Conservation (phyloP, 2,888 invertebrate genomes). For the Pristionchus exspectatus region DNA sequence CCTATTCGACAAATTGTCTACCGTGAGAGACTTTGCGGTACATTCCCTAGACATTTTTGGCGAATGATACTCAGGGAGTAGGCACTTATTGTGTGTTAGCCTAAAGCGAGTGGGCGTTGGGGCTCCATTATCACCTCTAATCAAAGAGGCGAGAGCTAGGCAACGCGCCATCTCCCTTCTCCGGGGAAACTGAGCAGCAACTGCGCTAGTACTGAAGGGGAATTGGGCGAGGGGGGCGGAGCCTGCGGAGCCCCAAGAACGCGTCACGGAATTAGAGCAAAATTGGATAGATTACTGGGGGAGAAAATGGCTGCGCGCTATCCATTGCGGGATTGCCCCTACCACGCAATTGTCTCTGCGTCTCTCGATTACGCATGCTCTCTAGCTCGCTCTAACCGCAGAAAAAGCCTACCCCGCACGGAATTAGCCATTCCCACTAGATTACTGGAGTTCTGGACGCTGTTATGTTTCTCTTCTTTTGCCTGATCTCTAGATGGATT, state of each 20-base stretch:
- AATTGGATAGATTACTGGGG: background rate
- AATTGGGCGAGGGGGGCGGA: background rate
- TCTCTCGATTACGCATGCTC: background rate
- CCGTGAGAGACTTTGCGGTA: too few relatives aligned
- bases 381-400: background rate
- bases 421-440: background rate
- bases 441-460: background rate
- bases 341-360: background rate
- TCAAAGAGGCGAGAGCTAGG: too few relatives aligned
- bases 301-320: background rate
- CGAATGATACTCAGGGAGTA: too few relatives aligned
- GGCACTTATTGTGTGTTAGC: too few relatives aligned
- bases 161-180: too few relatives aligned
- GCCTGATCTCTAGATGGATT: background rate
- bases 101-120: too few relatives aligned
- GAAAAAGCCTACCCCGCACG: background rate
- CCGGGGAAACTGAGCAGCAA: too few relatives aligned
- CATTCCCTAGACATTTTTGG: too few relatives aligned
- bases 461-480: too few relatives aligned
- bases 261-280: background rate
- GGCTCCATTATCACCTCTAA: too few relatives aligned
- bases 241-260: background rate
- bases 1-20: too few relatives aligned
- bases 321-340: background rate
- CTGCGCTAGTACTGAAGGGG: background rate